phyloP scores from a whole-genome alignment of 2,113 vertebrate genomes.

The Archocentrus centrarchus region DNA sequence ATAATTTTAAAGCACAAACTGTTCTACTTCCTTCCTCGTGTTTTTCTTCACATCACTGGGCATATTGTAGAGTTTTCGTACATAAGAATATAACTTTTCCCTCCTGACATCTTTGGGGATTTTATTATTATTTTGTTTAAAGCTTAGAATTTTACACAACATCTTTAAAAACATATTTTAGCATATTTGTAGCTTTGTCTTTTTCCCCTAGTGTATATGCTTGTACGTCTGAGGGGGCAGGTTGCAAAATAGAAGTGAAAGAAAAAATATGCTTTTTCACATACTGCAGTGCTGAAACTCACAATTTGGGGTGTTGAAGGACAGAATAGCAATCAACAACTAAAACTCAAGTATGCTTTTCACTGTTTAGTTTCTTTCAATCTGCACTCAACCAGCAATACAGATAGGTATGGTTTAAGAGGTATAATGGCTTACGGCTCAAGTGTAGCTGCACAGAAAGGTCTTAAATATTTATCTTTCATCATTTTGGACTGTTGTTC shows the following conservation, averaged over 20 bases:
- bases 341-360: neutral
- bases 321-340: conserved; percentile 6
- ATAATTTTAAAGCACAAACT: neutral
- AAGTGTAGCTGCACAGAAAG: neutral
- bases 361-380: neutral
- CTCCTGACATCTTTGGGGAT: neutral
- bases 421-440: neutral
- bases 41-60: neutral
- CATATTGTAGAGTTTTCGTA: neutral
- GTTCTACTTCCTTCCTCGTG: neutral
- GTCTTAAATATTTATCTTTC: neutral
- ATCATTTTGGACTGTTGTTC: neutral
- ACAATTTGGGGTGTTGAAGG: neutral
- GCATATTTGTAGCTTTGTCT: neutral
- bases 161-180: neutral
- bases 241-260: neutral
- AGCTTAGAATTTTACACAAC: neutral
- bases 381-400: neutral
- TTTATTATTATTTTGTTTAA: neutral
- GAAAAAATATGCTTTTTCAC: neutral
- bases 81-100: neutral
- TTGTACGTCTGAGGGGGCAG: neutral
- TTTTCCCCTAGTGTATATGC: neutral
- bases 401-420: neutral
- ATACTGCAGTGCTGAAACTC: neutral